These are phyloP conservation scores for Melanostoma scalare DNA, from an alignment of 2,888 invertebrate genomes.

Conservation along the genomic window DNA sequence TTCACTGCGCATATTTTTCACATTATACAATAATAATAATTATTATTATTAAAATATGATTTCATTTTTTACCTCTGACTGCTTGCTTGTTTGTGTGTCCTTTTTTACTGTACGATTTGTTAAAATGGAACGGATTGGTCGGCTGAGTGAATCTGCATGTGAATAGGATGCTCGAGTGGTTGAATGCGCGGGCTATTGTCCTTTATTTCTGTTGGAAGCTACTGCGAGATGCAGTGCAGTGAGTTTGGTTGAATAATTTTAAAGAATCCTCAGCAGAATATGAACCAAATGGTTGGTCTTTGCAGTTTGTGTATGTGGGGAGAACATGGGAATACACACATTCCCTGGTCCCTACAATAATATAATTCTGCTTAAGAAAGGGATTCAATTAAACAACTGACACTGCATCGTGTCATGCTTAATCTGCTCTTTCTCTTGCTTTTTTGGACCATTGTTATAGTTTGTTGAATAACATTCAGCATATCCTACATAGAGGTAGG, in stretches of 20 bases:
- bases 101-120: constrained; percentile 50
- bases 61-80: constrained; percentile 42
- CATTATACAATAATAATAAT: constrained; percentile 79
- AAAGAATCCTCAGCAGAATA: constrained; percentile 39
- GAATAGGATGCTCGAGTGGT: constrained; percentile 69
- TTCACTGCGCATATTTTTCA: constrained; percentile 74
- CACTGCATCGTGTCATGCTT: constrained; percentile 69
- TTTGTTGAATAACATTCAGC: constrained; percentile 54
- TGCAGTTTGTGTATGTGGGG: too few species aligned
- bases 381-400: constrained; percentile 72
- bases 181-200: constrained; percentile 63
- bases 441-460: constrained; percentile 51
- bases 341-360: not conserved
- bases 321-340: not conserved
- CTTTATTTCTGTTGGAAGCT: constrained; percentile 42
- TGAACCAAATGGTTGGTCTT: not conserved
- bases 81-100: constrained; percentile 23
- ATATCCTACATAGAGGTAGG: not conserved
- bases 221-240: constrained; percentile 40
- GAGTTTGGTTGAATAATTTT: constrained; percentile 38
- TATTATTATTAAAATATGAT: constrained; percentile 77
- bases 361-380: constrained; percentile 53
- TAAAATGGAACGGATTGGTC: constrained; percentile 58
- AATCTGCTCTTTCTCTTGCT: constrained; percentile 50
- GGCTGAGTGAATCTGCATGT: constrained; percentile 69